Evolutionary conservation across 2,113 vertebrate genomes (phyloP).

Genomic region (Poecilia latipinna): DNA sequence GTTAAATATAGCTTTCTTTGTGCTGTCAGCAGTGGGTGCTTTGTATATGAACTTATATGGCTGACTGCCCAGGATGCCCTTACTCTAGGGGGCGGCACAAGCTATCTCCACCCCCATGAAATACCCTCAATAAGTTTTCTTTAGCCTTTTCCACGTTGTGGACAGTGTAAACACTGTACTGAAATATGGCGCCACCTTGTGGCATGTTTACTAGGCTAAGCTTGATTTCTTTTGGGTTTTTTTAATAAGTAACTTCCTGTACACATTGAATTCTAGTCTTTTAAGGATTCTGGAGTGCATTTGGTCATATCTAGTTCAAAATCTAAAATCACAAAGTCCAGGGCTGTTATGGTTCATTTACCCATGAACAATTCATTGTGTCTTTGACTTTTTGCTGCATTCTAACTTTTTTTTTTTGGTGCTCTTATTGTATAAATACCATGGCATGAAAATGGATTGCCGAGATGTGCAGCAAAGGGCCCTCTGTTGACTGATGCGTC

Average conservation of each 20-base stretch:
- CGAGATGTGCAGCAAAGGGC: slow-evolving; percentile 20
- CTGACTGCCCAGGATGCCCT: neutral
- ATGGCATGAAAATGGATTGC: slow-evolving; percentile 8
- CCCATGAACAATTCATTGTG: too few species aligned
- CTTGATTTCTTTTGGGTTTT: too few species aligned
- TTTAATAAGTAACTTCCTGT: too few species aligned
- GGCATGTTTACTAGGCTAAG: neutral
- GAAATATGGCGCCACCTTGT: neutral
- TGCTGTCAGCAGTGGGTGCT: neutral
- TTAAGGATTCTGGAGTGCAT: neutral
- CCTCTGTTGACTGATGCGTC: slow-evolving; percentile 1
- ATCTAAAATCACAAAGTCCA: neutral
- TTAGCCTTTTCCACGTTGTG: too few species aligned
- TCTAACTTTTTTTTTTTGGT: slow-evolving; percentile 42
- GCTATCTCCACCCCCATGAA: neutral
- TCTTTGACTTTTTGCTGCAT: slow-evolving; percentile 6
- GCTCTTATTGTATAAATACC: slow-evolving; percentile 20
- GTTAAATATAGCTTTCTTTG: neutral
- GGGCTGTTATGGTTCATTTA: too few species aligned
- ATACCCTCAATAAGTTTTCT: too few species aligned
- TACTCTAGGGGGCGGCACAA: neutral
- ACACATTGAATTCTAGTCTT: neutral
- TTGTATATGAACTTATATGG: neutral
- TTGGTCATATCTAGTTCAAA: neutral
- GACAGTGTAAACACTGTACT: neutral